Evolutionary conservation across 2,888 invertebrate species (phyloP).

Genomic region (Cecidostiba fungosa): DNA sequence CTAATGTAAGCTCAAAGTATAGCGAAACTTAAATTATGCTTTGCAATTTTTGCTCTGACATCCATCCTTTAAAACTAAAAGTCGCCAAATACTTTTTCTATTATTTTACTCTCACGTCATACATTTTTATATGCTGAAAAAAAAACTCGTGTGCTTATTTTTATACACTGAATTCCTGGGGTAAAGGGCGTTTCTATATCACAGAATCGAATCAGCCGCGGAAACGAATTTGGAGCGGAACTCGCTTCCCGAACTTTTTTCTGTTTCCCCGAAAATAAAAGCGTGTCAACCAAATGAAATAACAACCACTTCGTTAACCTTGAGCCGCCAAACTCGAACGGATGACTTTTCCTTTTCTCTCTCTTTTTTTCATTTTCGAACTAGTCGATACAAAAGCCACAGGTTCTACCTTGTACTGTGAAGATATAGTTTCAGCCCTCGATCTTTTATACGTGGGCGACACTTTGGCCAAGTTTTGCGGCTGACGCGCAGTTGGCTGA

Average conservation of each 20-base stretch:
- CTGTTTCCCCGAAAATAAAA: not conserved
- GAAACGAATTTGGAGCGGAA: not conserved
- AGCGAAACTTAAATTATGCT: too few relatives aligned
- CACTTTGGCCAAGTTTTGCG: constrained; percentile 1
- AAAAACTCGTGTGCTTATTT: too few relatives aligned
- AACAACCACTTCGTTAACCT: not conserved
- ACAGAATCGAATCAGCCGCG: not conserved
- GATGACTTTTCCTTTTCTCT: not conserved
- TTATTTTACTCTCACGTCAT: too few relatives aligned
- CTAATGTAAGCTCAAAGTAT: too few relatives aligned
- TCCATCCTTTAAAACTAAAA: too few relatives aligned
- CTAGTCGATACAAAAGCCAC: not conserved
- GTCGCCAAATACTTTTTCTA: too few relatives aligned
- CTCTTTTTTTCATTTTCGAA: not conserved
- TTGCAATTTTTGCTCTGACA: too few relatives aligned
- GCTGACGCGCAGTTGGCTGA: not conserved
- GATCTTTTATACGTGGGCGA: not conserved
- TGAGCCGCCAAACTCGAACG: not conserved
- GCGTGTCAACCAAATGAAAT: not conserved
- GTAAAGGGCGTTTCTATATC: too few relatives aligned
- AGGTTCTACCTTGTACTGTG: not conserved
- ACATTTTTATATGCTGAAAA: too few relatives aligned
- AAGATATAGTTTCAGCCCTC: not conserved
- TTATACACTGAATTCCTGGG: too few relatives aligned
- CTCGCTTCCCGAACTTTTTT: not conserved